Conservation (phyloP, 2,797 vertebrate species). For the Calcarius lapponicus region DNA sequence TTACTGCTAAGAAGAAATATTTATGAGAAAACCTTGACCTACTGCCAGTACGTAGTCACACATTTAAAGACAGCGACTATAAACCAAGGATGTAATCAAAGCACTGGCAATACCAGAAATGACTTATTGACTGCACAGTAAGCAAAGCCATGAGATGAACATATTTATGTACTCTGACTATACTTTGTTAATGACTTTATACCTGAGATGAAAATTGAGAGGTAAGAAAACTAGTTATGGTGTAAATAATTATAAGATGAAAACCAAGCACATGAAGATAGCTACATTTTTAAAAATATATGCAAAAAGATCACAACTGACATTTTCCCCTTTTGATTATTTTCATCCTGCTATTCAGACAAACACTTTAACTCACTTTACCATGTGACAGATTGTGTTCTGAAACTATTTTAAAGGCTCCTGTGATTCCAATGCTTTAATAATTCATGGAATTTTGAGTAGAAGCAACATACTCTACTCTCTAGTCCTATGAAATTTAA, state of each 20-base stretch:
- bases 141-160: constrained; percentile 19
- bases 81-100: background rate
- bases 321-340: background rate
- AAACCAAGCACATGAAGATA: background rate
- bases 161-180: background rate
- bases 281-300: background rate
- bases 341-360: constrained; percentile 16
- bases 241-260: background rate
- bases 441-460: constrained; percentile 7
- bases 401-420: constrained; percentile 41
- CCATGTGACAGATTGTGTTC: background rate
- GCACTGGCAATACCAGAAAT: background rate
- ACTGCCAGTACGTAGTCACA: background rate
- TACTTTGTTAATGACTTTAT: background rate
- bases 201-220: constrained; percentile 54
- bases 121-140: background rate
- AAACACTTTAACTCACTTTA: background rate
- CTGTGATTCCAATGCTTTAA: constrained; percentile 41
- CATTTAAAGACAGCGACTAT: background rate
- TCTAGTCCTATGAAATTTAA: constrained; percentile 46
- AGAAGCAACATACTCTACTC: background rate
- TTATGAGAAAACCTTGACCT: background rate
- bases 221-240: constrained; percentile 22
- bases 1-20: background rate
- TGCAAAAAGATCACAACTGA: background rate